Evolutionary conservation across 2,113 vertebrate species (phyloP).

Genomic region (Tachysurus fulvidraco): DNA sequence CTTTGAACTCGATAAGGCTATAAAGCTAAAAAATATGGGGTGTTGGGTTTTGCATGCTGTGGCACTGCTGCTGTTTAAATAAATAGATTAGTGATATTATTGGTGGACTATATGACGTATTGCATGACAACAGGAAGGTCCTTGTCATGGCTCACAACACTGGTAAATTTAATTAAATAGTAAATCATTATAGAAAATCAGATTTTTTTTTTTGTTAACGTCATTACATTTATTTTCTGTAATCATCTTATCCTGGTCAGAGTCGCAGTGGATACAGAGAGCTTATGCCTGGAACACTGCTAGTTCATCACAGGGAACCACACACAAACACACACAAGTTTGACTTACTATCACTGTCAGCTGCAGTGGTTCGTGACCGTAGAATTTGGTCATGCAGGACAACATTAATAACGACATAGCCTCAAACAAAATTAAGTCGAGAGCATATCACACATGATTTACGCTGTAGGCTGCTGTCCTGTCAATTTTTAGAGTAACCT

Average conservation of each 20-base stretch:
- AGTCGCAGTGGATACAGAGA: neutral
- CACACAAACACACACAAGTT: neutral
- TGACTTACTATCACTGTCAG: neutral
- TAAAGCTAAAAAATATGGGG: neutral
- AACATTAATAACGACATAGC: neutral
- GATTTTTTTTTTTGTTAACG: neutral
- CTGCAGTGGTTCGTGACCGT: neutral
- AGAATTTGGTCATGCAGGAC: neutral
- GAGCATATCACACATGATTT: neutral
- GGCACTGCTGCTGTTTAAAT: slow-evolving; percentile 6
- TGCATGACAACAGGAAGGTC: neutral
- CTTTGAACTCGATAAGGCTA: neutral
- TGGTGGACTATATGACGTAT: neutral
- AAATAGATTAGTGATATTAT: neutral
- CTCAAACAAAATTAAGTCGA: neutral
- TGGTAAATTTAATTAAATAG: neutral
- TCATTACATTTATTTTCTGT: neutral
- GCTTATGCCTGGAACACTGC: neutral
- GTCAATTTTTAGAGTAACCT: neutral
- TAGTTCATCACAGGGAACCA: neutral
- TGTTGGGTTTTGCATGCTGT: neutral
- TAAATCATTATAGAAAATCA: neutral
- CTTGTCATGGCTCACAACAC: neutral
- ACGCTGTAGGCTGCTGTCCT: neutral
- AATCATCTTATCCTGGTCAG: neutral